A percentile compares a stretch with the other conserved stretches of the same genome.
These are phyloP conservation scores for Epizoanthus fatuus DNA, from an alignment of 92 coral and sea anemone genomes.

Conservation along the genomic window DNA sequence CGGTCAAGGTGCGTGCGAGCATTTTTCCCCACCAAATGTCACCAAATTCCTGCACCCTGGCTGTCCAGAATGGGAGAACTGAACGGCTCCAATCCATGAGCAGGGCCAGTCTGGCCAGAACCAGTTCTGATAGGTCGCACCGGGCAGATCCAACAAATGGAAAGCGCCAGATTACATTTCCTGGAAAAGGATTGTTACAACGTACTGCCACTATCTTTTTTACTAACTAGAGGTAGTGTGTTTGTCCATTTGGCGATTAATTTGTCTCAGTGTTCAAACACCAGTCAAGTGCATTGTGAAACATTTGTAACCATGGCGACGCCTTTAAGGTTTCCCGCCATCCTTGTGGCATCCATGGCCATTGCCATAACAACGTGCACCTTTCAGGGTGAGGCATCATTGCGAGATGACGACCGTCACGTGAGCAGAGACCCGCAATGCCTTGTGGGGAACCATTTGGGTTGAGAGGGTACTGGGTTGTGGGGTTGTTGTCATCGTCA, in stretches of 20 bases:
- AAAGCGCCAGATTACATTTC: no score
- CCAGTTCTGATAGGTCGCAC: no score
- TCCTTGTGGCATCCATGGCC: constrained; percentile 99
- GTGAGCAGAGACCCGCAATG: constrained; percentile 94
- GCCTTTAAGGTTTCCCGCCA: constrained; percentile 81
- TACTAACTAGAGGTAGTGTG: neutral
- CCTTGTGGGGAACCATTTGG: constrained; percentile 99
- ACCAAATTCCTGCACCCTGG: no score
- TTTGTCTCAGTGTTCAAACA: constrained; percentile 58
- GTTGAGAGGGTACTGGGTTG: constrained; percentile 95
- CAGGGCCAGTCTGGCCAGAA: no score
- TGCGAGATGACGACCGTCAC: constrained; percentile 97
- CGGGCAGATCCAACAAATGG: no score
- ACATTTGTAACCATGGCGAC: constrained; percentile 98
- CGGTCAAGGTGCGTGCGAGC: no score
- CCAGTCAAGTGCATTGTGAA: constrained; percentile 96
- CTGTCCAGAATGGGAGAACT: no score
- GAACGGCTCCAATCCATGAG: no score
- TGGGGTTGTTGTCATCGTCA: constrained; percentile 88
- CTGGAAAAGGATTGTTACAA: no score
- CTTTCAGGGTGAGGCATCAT: constrained; percentile 99
- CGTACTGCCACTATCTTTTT: no score
- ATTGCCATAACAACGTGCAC: constrained; percentile 96
- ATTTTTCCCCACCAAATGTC: no score
- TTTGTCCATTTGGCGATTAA: neutral